A percentile compares a stretch with the other conserved stretches of the same genome.
Conservation (phyloP, 2,113 vertebrate species). For the Clarias gariepinus region DNA sequence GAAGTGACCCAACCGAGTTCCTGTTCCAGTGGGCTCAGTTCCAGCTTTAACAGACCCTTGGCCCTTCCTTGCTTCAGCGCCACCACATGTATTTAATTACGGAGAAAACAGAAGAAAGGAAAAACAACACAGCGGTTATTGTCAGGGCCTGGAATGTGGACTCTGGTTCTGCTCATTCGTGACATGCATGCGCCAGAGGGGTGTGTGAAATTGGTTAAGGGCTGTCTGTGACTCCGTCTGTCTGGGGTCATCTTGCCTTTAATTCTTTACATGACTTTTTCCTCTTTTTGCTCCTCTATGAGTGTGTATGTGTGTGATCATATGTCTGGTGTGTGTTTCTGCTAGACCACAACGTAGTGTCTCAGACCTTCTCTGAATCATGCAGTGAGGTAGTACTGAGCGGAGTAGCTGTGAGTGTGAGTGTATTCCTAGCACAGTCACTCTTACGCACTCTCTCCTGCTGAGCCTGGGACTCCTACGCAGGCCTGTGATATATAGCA, state of each 20-base stretch:
- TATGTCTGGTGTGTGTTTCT: constrained; percentile 41
- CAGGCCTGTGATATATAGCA: constrained; percentile 29
- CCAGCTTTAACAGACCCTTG: not conserved
- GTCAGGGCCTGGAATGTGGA: constrained; percentile 45
- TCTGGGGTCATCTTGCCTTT: constrained; percentile 44
- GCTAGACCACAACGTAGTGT: constrained; percentile 51
- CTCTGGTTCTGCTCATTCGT: constrained; percentile 32
- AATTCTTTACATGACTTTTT: constrained; percentile 33
- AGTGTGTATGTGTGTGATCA: constrained; percentile 7
- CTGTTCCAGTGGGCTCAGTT: constrained; percentile 29
- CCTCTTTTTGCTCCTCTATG: not conserved
- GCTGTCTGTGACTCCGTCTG: constrained; percentile 48
- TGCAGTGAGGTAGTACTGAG: constrained; percentile 17
- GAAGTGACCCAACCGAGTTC: constrained; percentile 28
- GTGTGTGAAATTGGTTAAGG: constrained; percentile 38
- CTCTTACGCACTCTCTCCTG: constrained; percentile 19
- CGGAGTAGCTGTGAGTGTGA: too few relatives aligned
- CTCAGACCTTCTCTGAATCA: constrained; percentile 53
- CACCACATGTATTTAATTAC: constrained; percentile 51
- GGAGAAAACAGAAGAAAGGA: constrained; percentile 19
- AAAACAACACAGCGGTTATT: constrained; percentile 43
- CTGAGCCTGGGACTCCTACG: constrained; percentile 21
- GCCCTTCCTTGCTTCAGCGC: constrained; percentile 21
- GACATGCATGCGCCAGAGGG: constrained; percentile 30
- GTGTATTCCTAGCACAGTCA: constrained; percentile 17